Evolutionary conservation across 2,797 vertebrate genomes (phyloP).

Genomic region (Leucoraja ocellata): DNA sequence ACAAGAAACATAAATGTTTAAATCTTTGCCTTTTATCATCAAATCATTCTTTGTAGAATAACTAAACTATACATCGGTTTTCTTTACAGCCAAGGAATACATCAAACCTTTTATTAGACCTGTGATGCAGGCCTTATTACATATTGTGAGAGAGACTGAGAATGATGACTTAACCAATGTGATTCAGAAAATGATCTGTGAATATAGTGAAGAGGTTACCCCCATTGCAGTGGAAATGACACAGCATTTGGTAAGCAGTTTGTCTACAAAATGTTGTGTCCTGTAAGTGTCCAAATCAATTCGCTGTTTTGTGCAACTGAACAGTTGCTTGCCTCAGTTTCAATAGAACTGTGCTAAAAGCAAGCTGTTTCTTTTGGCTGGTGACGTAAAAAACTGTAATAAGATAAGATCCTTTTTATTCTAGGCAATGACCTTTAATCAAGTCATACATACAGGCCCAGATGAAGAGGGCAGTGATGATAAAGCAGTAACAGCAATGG

Average conservation of each 20-base stretch:
- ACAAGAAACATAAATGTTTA: not conserved
- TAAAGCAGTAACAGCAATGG: constrained; percentile 98
- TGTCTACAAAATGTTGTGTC: not conserved
- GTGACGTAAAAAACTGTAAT: not conserved
- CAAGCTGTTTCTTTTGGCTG: not conserved
- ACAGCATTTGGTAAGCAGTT: constrained; percentile 82
- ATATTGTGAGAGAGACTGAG: constrained; percentile 96
- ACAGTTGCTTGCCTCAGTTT: not conserved
- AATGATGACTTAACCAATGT: constrained; percentile 98
- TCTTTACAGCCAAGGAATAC: constrained; percentile 85
- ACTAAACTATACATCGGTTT: constrained; percentile 21
- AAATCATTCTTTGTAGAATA: not conserved
- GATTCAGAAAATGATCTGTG: constrained; percentile 99
- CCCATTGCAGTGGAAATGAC: constrained; percentile 99
- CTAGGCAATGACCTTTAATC: constrained; percentile 98
- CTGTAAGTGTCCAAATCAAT: constrained; percentile 1
- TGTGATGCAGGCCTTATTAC: constrained; percentile 97
- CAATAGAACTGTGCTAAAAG: constrained; percentile 14
- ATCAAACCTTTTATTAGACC: constrained; percentile 92
- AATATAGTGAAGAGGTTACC: constrained; percentile 97
- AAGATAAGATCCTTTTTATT: not conserved
- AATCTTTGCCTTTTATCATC: not conserved
- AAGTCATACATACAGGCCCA: constrained; percentile 95
- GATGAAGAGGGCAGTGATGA: constrained; percentile 97
- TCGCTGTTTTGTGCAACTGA: not conserved